A percentile compares a stretch with the other conserved stretches of the same genome.
phyloP scores from a whole-genome alignment of 2,888 invertebrate species.

The Agrilus biguttatus region DNA sequence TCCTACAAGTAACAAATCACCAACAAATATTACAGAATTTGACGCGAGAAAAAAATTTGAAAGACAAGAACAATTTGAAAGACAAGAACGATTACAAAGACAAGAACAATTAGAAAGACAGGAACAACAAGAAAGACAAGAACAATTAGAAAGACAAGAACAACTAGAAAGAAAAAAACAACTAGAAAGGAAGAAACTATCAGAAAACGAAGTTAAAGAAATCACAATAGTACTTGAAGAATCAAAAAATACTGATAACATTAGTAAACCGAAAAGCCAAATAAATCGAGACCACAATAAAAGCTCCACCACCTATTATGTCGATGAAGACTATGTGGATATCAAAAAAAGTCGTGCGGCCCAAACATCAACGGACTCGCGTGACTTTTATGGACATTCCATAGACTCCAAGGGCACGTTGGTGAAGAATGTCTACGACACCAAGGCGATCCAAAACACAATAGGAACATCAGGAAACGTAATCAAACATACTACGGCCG shows the following conservation, averaged over 20 bases:
- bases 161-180: too few species aligned
- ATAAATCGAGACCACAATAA: too few species aligned
- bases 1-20: too few species aligned
- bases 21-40: too few species aligned
- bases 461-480: constrained; percentile 31
- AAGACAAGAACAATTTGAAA: too few species aligned
- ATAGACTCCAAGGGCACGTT: constrained; percentile 20
- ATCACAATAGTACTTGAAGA: too few species aligned
- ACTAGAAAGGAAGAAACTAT: neutral
- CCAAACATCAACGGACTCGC: constrained; percentile 19
- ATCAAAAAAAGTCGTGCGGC: constrained; percentile 16
- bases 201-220: too few species aligned
- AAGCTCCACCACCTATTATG: constrained; percentile 9
- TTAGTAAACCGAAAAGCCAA: neutral
- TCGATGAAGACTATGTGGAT: constrained; percentile 20
- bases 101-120: too few species aligned
- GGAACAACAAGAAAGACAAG: too few species aligned
- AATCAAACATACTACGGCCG: constrained; percentile 35
- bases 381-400: constrained; percentile 24
- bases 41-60: constrained; percentile 2
- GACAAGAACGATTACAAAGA: too few species aligned
- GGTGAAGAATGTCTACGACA: constrained; percentile 25
- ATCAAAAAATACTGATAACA: too few species aligned
- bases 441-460: constrained; percentile 27
- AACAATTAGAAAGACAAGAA: too few species aligned